phyloP scores from a whole-genome alignment of 2,888 invertebrate species.

The Spilosoma lubricipeda region DNA sequence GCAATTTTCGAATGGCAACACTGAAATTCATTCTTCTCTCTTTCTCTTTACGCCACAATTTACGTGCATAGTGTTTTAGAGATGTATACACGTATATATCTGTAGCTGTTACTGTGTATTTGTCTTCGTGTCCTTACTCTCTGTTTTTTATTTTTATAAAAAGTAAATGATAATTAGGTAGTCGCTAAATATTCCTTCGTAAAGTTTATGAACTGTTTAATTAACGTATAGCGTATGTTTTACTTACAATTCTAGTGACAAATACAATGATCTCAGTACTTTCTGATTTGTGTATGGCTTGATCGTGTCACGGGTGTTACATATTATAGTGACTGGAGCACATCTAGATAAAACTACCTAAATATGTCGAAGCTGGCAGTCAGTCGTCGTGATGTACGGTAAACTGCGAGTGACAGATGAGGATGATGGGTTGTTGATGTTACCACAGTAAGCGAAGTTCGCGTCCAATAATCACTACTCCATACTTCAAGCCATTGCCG shows the following conservation, averaged over 20 bases:
- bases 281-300: conserved; percentile 54
- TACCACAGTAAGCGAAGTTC: conserved; percentile 37
- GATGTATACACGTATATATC: conserved; percentile 39
- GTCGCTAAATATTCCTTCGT: conserved; percentile 24
- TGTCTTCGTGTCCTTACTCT: conserved; percentile 67
- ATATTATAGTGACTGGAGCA: conserved; percentile 37
- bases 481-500: conserved; percentile 30
- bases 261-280: conserved; percentile 40
- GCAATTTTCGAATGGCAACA: conserved; percentile 3
- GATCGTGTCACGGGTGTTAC: conserved; percentile 53
- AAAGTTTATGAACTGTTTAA: conserved; percentile 47
- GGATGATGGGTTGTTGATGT: conserved; percentile 57
- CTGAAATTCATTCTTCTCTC: not conserved
- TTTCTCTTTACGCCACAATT: conserved; percentile 4
- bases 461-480: conserved; percentile 37
- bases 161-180: conserved; percentile 46
- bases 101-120: conserved; percentile 49
- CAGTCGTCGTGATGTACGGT: conserved; percentile 51
- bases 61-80: not conserved
- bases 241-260: conserved; percentile 34
- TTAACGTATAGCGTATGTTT: conserved; percentile 30
- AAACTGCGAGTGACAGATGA: conserved; percentile 37
- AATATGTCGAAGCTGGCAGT: conserved; percentile 54
- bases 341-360: conserved; percentile 44
- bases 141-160: conserved; percentile 51